phyloP scores from a whole-genome alignment of 2,888 invertebrate species.

The Stenchaetothrips biformis region DNA sequence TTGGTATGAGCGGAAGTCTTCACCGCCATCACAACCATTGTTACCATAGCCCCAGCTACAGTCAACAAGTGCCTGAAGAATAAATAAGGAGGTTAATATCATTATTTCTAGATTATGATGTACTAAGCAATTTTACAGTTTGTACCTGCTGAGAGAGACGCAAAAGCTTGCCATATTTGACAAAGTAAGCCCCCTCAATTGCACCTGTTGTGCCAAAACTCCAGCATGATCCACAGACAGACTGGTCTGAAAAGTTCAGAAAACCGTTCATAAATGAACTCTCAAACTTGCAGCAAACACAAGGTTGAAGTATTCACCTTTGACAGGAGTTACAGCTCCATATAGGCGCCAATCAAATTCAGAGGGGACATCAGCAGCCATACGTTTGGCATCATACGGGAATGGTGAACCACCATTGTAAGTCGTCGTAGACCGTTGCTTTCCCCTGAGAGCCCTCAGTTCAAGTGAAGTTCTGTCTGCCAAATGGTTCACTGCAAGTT shows the following conservation, averaged over 20 bases:
- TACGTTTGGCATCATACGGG: slow-evolving; percentile 58
- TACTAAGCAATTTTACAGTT: neutral
- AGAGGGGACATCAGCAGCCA: slow-evolving; percentile 57
- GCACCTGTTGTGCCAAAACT: slow-evolving; percentile 92
- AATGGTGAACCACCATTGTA: slow-evolving; percentile 75
- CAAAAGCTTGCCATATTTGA: slow-evolving; percentile 73
- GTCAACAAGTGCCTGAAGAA: slow-evolving; percentile 70
- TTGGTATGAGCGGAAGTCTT: slow-evolving; percentile 87
- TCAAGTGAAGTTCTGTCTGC: slow-evolving; percentile 77
- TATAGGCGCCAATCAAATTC: slow-evolving; percentile 84
- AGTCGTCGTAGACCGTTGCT: slow-evolving; percentile 51
- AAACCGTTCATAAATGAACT: neutral
- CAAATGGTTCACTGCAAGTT: slow-evolving; percentile 78
- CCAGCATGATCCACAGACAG: slow-evolving; percentile 96
- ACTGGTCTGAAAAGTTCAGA: slow-evolving; percentile 67
- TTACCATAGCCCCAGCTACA: slow-evolving; percentile 96
- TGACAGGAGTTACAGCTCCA: slow-evolving; percentile 91
- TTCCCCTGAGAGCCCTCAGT: slow-evolving; percentile 67
- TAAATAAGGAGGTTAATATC: neutral
- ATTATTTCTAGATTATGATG: neutral
- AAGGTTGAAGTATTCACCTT: slow-evolving; percentile 54
- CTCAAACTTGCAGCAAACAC: neutral
- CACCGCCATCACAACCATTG: slow-evolving; percentile 97
- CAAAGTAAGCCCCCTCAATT: slow-evolving; percentile 85
- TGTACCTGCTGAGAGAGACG: slow-evolving; percentile 77